Conservation (phyloP, 2,113 vertebrate species). For the Pelodiscus sinensis region DNA sequence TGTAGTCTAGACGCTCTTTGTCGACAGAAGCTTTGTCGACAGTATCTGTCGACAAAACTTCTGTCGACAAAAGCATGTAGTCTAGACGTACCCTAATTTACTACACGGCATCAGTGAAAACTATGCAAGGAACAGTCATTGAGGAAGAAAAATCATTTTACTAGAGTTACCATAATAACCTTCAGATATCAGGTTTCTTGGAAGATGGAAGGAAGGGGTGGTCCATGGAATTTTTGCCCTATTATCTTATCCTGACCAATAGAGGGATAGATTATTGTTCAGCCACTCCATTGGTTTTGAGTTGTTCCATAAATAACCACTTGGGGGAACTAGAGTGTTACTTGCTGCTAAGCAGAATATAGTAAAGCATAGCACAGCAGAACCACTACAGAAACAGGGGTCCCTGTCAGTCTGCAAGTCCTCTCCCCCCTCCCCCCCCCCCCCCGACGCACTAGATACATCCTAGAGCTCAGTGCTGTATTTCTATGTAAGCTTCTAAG, state of each 20-base stretch:
- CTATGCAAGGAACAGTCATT: not conserved
- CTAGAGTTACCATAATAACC: slow-evolving; percentile 10
- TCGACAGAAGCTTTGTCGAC: too few relatives aligned
- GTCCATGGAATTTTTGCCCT: slow-evolving; percentile 41
- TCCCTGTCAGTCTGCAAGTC: not conserved
- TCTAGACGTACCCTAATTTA: too few relatives aligned
- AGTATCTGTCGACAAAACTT: too few relatives aligned
- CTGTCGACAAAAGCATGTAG: too few relatives aligned
- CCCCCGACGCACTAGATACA: fast-evolving
- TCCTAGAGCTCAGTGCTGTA: not conserved
- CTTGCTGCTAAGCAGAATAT: not conserved
- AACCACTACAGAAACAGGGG: not conserved
- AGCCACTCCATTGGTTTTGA: slow-evolving; percentile 17
- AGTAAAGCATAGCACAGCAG: not conserved
- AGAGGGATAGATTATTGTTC: not conserved
- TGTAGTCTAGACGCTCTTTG: too few relatives aligned
- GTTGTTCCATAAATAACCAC: not conserved
- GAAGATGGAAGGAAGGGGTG: slow-evolving; percentile 21
- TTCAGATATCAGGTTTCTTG: slow-evolving; percentile 42
- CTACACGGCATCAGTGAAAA: not conserved
- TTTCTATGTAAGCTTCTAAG: not conserved
- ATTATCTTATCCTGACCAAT: slow-evolving; percentile 8
- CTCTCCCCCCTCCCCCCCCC: too few relatives aligned
- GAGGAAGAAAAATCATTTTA: slow-evolving; percentile 16
- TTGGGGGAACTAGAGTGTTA: not conserved